Conservation (phyloP, 2,113 vertebrate genomes). For the Sprattus sprattus region DNA sequence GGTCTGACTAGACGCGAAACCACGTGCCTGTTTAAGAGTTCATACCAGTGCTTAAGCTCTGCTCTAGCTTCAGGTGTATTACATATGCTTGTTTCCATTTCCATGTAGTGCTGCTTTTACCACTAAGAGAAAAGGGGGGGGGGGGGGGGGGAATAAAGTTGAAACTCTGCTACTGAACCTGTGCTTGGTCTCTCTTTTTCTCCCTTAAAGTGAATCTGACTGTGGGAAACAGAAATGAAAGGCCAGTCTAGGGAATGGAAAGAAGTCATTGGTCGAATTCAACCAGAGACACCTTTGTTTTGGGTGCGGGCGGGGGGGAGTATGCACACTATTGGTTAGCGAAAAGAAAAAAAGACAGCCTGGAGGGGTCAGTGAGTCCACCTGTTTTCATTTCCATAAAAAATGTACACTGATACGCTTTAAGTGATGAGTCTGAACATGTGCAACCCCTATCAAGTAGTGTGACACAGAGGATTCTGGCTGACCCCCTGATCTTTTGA, state of each 20-base stretch:
- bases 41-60: slow-evolving; percentile 17
- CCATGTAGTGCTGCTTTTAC: slow-evolving; percentile 41
- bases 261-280: slow-evolving; percentile 18
- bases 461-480: slow-evolving; percentile 48
- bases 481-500: slow-evolving; percentile 50
- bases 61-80: neutral
- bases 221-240: slow-evolving; percentile 35
- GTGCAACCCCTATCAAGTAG: slow-evolving; percentile 30
- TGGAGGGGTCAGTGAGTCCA: slow-evolving; percentile 25
- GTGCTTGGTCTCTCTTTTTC: slow-evolving; percentile 34
- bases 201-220: slow-evolving; percentile 20
- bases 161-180: slow-evolving; percentile 48
- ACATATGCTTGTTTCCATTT: slow-evolving; percentile 21
- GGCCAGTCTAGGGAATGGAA: neutral
- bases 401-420: slow-evolving; percentile 33
- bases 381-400: slow-evolving; percentile 24
- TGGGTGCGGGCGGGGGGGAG: neutral
- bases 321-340: neutral
- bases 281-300: slow-evolving; percentile 25
- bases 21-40: slow-evolving; percentile 48
- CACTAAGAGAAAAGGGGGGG: slow-evolving; percentile 44
- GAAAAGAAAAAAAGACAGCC: neutral
- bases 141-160: slow-evolving; percentile 60
- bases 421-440: slow-evolving; percentile 47
- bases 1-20: slow-evolving; percentile 48